Conservation (phyloP, 2,797 vertebrate species). For the Enteromius argenteus region DNA sequence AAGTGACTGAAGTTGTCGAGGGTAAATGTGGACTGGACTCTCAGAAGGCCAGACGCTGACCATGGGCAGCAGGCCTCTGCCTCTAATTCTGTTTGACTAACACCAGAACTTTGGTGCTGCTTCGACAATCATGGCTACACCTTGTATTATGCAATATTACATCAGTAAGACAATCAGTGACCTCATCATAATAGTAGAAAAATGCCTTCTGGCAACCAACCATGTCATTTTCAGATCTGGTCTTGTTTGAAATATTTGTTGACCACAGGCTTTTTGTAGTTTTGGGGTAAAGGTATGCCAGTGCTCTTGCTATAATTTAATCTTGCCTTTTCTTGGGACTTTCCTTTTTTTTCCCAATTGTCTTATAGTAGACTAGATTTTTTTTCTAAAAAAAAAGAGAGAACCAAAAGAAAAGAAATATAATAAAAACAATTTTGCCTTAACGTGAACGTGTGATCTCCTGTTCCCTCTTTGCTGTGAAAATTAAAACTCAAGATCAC, state of each 20-base stretch:
- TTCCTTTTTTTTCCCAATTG: constrained; percentile 64
- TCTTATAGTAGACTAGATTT: constrained; percentile 74
- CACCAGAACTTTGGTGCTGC: constrained; percentile 55
- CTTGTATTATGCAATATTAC: constrained; percentile 54
- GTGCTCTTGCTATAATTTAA: constrained; percentile 56
- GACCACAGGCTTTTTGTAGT: constrained; percentile 16
- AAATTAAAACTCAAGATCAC: constrained; percentile 35
- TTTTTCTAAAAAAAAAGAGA: constrained; percentile 70
- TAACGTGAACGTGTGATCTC: constrained; percentile 54
- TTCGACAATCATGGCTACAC: constrained; percentile 66
- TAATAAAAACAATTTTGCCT: constrained; percentile 72
- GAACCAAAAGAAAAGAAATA: constrained; percentile 63
- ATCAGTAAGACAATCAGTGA: constrained; percentile 64
- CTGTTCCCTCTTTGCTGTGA: constrained; percentile 50
- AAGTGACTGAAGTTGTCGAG: constrained; percentile 60
- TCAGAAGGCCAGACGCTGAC: constrained; percentile 61
- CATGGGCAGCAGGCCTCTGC: constrained; percentile 58
- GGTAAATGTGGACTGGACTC: constrained; percentile 70
- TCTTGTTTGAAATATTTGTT: constrained; percentile 34
- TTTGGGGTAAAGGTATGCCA: constrained; percentile 70
- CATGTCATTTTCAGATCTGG: not conserved
- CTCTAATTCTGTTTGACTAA: constrained; percentile 46
- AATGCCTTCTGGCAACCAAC: not conserved
- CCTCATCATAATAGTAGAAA: constrained; percentile 45
- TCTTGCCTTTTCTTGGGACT: constrained; percentile 66